A percentile compares a stretch with the other conserved stretches of the same genome.
phyloP scores from a whole-genome alignment of 2,797 vertebrate genomes.

The Bradypus variegatus region DNA sequence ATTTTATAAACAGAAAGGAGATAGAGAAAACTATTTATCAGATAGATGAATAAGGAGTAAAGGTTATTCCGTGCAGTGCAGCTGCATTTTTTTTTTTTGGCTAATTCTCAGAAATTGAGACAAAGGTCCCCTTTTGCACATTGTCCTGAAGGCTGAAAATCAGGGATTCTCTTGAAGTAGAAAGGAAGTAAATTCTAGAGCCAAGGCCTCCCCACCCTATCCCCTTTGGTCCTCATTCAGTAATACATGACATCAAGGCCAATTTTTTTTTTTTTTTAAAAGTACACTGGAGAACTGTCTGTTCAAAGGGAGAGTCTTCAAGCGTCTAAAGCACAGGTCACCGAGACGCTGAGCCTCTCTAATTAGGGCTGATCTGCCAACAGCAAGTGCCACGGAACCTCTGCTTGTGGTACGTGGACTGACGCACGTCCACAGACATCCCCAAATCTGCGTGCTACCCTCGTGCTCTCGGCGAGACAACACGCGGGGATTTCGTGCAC shows the following conservation, averaged over 20 bases:
- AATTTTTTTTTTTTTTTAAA: background rate
- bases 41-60: background rate
- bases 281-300: background rate
- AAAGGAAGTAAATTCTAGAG: background rate
- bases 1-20: background rate
- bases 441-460: background rate
- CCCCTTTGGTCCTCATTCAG: background rate
- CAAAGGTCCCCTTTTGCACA: background rate
- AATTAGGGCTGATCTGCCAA: conserved; percentile 29
- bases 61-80: background rate
- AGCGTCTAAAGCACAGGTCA: conserved; percentile 2
- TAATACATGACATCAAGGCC: conserved; percentile 11
- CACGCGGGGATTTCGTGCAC: too few species aligned
- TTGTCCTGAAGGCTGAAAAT: background rate
- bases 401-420: background rate
- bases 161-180: background rate
- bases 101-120: background rate
- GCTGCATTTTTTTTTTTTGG: background rate
- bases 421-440: conserved; percentile 13
- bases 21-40: background rate
- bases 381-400: background rate
- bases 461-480: conserved; percentile 3
- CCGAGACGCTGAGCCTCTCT: background rate
- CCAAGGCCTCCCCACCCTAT: background rate
- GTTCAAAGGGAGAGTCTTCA: background rate